Percentiles rank a stretch among this genome's conserved stretches.
Evolutionary conservation across 2,888 invertebrate species (phyloP).

Genomic region (Euzophera pinguis): DNA sequence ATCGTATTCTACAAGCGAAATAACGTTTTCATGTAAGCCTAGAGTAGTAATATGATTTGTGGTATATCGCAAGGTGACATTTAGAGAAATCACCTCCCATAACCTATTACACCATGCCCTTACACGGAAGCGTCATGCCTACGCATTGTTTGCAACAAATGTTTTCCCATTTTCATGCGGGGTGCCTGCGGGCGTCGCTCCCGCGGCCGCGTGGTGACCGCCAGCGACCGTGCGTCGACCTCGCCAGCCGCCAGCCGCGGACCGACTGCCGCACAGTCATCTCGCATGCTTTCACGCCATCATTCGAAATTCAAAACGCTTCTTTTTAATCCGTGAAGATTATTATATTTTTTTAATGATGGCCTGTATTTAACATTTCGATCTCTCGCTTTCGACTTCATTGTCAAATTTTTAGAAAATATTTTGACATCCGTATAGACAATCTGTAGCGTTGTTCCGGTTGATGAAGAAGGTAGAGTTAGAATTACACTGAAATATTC

Average conservation of each 20-base stretch:
- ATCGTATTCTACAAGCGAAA: no score
- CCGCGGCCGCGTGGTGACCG: conserved; percentile 40
- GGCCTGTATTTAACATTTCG: not conserved
- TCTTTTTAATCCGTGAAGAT: conserved; percentile 8
- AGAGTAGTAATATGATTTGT: no score
- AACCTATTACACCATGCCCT: conserved; percentile 11
- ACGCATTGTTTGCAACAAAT: conserved; percentile 48
- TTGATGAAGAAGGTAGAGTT: no score
- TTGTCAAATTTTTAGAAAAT: not conserved
- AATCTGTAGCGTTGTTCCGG: no score
- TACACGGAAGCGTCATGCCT: conserved; percentile 37
- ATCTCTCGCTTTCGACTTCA: not conserved
- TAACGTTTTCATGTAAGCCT: no score
- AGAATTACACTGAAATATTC: no score
- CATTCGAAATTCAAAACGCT: conserved; percentile 30
- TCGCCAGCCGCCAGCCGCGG: conserved; percentile 31
- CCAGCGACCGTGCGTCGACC: conserved; percentile 50
- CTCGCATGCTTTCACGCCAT: conserved; percentile 37
- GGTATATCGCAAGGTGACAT: not conserved
- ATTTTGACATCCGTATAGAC: not conserved
- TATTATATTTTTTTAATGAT: conserved; percentile 1
- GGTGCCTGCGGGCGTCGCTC: conserved; percentile 39
- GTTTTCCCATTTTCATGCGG: conserved; percentile 46
- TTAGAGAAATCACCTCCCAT: conserved; percentile 11
- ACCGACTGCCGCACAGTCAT: conserved; percentile 21